Evolutionary conservation across 2,888 invertebrate genomes (phyloP), one percentile per base, ranked within the genome.

Genomic region (Neelides folsomi): DNA sequence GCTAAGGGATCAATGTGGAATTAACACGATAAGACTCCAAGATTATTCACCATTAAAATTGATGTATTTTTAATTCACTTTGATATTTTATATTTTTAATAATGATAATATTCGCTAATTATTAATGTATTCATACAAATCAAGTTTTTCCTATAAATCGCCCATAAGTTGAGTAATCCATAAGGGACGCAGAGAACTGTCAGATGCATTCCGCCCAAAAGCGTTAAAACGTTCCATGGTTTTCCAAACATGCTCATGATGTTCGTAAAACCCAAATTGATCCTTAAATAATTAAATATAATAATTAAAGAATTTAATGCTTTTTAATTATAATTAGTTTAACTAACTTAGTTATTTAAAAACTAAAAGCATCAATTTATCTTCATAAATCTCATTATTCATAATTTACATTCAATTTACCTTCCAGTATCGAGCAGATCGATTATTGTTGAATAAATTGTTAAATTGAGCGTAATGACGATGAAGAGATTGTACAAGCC

Each of bases 171-270:
- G 12, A 53, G 41, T 8, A 39, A 12, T 2, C 46, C 41, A 27
- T 53, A 49, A 7, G 42, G 41, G 41, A 49, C 34, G 9, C 49
- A 35, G 5, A 49, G 45, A 8, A 49, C 42, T 10, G 36, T 49
- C 27, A 53, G 45, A 49, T 53, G 53, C 18, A 53, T 38, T 7
- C n/a, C 18, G 12, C 15, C 40, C 6, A 53, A 41, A 1, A 49
- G 10, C 9, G 45, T 13, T 12, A 53, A 46, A 12, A 44, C 44
- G 12, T 39, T 44, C 20, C 41, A 12, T 37, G 53, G 53, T 19
- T 53, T 53, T 13, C 49, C 53, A 45, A 53, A 53, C 41, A 46
- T 27, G 37, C 34, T 45, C 40, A 40, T 45, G 10, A 49, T 36
- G 9, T 47, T 37, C 27, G 38, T 47, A 12, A 47, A 13, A 13